Percentiles rank a stretch among this genome's conserved stretches.
Evolutionary conservation across 2,113 vertebrate genomes (phyloP).

Genomic region (Plecotus auritus): DNA sequence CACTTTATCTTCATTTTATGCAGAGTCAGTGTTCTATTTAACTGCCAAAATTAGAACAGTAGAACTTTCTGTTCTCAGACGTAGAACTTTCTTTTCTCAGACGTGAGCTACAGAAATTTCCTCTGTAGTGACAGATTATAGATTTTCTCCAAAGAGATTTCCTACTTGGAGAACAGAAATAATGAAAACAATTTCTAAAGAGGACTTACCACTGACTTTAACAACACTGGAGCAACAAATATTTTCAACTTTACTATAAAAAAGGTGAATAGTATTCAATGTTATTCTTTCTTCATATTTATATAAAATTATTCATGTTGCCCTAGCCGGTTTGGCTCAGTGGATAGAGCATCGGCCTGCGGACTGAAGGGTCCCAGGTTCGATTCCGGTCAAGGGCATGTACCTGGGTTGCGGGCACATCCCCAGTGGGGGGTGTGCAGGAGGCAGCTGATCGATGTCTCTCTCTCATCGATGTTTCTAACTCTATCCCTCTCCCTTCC

Average conservation of each 20-base stretch:
- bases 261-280: not conserved
- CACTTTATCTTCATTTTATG: no score
- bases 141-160: not conserved
- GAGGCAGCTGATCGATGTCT: no score
- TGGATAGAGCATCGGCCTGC: no score
- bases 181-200: not conserved
- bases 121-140: not conserved
- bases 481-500: no score
- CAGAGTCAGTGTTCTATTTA: no score
- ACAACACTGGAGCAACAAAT: not conserved
- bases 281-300: not conserved
- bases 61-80: not conserved
- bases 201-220: not conserved
- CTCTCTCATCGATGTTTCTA: no score
- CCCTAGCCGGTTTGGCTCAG: no score
- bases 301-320: not conserved
- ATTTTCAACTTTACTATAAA: not conserved
- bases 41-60: not conserved
- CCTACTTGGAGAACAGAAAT: not conserved
- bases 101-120: not conserved
- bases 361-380: no score
- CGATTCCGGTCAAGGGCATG: no score
- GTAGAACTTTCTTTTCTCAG: not conserved
- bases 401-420: no score
- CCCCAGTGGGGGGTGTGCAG: no score